Conservation (phyloP, 2,797 vertebrate genomes). For the Kryptopterus vitreolus region DNA sequence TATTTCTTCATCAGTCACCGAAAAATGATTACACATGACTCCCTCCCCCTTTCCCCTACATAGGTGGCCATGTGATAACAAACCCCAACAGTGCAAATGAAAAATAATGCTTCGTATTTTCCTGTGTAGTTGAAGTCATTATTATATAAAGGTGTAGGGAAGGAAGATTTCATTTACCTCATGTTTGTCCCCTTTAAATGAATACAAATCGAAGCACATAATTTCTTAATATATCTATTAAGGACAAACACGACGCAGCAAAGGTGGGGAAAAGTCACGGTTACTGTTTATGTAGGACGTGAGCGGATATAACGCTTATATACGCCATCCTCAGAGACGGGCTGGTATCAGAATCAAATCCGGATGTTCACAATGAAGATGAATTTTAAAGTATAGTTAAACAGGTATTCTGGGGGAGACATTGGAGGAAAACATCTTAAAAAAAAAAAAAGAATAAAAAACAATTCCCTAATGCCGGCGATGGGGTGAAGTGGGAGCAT, state of each 20-base stretch:
- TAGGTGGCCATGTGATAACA: conserved; percentile 3
- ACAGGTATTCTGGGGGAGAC: background rate
- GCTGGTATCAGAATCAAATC: background rate
- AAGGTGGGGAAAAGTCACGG: background rate
- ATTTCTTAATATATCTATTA: background rate
- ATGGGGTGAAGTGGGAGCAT: conserved; percentile 24
- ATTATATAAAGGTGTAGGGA: background rate
- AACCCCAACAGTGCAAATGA: conserved; percentile 17
- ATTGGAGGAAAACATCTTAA: conserved; percentile 17
- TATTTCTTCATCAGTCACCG: conserved; percentile 29
- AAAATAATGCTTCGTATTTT: background rate
- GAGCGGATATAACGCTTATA: background rate
- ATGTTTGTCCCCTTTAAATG: background rate
- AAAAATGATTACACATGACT: background rate
- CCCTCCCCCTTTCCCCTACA: conserved; percentile 9
- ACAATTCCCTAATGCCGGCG: conserved; percentile 23
- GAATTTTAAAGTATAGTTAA: conserved; percentile 8
- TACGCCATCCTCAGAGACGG: background rate
- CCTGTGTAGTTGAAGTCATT: conserved; percentile 8
- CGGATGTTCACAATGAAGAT: conserved; percentile 20
- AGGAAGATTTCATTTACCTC: background rate
- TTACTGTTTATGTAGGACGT: background rate
- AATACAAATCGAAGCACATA: background rate
- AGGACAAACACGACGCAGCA: background rate
- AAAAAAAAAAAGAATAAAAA: too few relatives aligned